Conservation (phyloP, 2,113 vertebrate genomes). For the Haemorhous mexicanus region DNA sequence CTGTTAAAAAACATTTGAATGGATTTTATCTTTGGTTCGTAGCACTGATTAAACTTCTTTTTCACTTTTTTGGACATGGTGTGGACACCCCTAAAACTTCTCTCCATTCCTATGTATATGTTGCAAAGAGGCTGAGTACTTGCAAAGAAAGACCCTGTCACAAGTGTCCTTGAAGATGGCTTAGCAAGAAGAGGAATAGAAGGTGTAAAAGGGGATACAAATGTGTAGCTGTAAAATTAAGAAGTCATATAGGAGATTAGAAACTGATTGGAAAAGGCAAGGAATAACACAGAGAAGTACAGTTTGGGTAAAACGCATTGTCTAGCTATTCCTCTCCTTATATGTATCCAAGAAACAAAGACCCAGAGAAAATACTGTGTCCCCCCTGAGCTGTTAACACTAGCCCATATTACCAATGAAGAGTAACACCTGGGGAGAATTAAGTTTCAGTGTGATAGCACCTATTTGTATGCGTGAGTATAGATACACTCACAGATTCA, state of each 20-base stretch:
- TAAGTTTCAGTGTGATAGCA: not conserved
- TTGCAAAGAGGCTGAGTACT: not conserved
- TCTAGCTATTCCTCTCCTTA: not conserved
- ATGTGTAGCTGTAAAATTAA: not conserved
- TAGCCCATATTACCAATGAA: not conserved
- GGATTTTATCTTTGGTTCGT: not conserved
- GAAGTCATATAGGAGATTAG: not conserved
- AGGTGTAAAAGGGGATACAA: not conserved
- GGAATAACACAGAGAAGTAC: not conserved
- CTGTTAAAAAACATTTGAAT: not conserved
- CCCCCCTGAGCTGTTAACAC: not conserved
- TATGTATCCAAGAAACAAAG: constrained; percentile 1
- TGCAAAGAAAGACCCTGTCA: not conserved
- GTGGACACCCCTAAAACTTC: not conserved
- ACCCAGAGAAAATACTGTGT: not conserved
- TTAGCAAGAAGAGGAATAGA: not conserved
- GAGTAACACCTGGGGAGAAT: not conserved
- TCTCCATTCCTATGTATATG: not conserved
- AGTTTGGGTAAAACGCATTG: not conserved
- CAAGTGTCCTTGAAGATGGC: not conserved
- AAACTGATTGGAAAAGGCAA: not conserved
- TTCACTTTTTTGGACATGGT: not conserved
- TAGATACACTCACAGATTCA: not conserved
- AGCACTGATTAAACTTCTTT: not conserved
- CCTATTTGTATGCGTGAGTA: not conserved